Evolutionary conservation across 2,888 invertebrate species (phyloP).

Genomic region (Nasonovia ribisnigri): DNA sequence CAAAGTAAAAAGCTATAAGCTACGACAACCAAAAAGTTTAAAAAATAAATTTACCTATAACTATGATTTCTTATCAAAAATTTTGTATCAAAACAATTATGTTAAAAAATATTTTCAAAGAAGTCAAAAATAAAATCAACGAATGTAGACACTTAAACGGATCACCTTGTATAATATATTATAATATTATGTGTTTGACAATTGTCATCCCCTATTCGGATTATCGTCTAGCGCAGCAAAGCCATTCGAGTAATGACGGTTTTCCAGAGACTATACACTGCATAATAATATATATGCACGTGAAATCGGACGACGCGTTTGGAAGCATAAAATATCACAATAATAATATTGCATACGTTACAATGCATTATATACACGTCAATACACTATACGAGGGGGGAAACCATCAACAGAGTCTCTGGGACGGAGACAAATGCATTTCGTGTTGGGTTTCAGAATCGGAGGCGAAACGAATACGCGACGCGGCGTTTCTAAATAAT

Average conservation of each 20-base stretch:
- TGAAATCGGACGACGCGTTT: background rate
- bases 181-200: background rate
- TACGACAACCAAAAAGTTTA: background rate
- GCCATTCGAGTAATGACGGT: background rate
- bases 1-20: background rate
- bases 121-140: background rate
- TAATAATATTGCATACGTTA: slow-evolving; percentile 8
- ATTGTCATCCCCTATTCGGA: background rate
- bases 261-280: background rate
- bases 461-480: background rate
- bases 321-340: background rate
- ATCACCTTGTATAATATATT: background rate
- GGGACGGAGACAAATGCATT: background rate
- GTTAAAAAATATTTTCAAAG: background rate
- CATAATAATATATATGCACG: background rate
- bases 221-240: background rate
- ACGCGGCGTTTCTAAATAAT: background rate
- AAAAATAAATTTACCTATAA: background rate
- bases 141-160: background rate
- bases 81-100: background rate
- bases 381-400: background rate
- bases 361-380: background rate
- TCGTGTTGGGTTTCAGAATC: background rate
- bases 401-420: background rate
- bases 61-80: background rate